A percentile compares a stretch with the other conserved stretches of the same genome.
Conservation (phyloP, 1,140 invertebrate genomes). For the Lucilia cuprina region DNA sequence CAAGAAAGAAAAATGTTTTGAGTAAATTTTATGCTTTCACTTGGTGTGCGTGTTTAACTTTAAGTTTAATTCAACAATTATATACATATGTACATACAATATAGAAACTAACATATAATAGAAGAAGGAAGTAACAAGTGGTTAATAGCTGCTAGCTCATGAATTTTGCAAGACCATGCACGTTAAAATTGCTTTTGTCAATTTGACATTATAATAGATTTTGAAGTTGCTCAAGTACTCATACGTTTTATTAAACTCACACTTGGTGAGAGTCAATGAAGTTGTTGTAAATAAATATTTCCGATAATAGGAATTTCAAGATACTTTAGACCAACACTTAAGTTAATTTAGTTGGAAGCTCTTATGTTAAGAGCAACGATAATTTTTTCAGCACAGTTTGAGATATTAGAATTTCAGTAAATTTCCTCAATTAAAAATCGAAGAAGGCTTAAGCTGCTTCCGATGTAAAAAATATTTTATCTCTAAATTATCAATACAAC, state of each 20-base stretch:
- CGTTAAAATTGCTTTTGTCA: constrained; percentile 34
- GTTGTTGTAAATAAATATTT: neutral
- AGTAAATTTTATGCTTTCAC: neutral
- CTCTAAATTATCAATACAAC: no score
- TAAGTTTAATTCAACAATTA: neutral
- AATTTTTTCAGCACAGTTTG: no score
- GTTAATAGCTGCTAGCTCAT: neutral
- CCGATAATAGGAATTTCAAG: neutral
- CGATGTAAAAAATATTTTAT: no score
- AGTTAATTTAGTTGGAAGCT: no score
- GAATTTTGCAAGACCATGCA: neutral
- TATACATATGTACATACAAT: neutral
- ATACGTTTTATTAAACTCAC: constrained; percentile 11
- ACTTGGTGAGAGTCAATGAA: neutral
- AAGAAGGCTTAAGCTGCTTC: no score
- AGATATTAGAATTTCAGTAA: no score
- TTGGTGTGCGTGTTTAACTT: neutral
- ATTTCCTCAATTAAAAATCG: no score
- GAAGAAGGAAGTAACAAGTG: neutral
- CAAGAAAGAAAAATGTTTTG: neutral
- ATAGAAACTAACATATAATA: neutral
- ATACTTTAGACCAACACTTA: neutral
- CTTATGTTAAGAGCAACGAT: no score
- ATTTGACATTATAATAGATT: constrained; percentile 38
- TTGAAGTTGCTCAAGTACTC: constrained; percentile 22